Evolutionary conservation across 2,888 invertebrate genomes (phyloP).

Genomic region (Ormia ochracea): DNA sequence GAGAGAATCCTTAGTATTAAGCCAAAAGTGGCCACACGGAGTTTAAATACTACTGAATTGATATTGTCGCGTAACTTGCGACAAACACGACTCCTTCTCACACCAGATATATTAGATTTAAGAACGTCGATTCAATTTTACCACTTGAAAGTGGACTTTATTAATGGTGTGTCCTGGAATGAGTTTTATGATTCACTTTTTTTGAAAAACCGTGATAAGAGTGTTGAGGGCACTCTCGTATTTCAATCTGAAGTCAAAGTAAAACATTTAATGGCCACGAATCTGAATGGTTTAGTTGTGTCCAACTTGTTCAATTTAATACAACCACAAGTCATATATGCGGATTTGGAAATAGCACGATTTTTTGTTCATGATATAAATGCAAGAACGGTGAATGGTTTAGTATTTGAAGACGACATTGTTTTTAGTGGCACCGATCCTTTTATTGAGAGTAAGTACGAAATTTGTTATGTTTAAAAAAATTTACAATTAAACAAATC

Average conservation of each 20-base stretch:
- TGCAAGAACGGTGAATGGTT: conserved; percentile 68
- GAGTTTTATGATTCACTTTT: conserved; percentile 69
- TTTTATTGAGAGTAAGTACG: conserved; percentile 67
- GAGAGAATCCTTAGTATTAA: conserved; percentile 54
- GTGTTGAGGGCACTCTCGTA: conserved; percentile 68
- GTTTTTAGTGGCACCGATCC: conserved; percentile 68
- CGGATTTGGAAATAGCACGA: conserved; percentile 69
- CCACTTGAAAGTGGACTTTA: conserved; percentile 65
- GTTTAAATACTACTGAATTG: conserved; percentile 65
- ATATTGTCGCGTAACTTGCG: conserved; percentile 60
- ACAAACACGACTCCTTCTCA: conserved; percentile 39
- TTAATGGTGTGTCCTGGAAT: conserved; percentile 70
- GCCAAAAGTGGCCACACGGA: conserved; percentile 63
- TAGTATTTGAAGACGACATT: conserved; percentile 71
- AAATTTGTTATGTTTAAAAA: neutral
- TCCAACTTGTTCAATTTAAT: conserved; percentile 69
- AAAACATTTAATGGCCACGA: conserved; percentile 61
- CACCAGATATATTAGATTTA: conserved; percentile 24
- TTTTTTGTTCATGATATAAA: conserved; percentile 67
- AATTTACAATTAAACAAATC: too few species aligned
- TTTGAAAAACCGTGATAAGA: conserved; percentile 69
- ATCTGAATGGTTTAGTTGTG: conserved; percentile 69
- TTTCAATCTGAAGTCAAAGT: conserved; percentile 67
- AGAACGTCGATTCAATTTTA: conserved; percentile 18
- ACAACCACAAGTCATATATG: conserved; percentile 68